Conservation (phyloP, 2,888 invertebrate genomes). For the Torymus texanus region DNA sequence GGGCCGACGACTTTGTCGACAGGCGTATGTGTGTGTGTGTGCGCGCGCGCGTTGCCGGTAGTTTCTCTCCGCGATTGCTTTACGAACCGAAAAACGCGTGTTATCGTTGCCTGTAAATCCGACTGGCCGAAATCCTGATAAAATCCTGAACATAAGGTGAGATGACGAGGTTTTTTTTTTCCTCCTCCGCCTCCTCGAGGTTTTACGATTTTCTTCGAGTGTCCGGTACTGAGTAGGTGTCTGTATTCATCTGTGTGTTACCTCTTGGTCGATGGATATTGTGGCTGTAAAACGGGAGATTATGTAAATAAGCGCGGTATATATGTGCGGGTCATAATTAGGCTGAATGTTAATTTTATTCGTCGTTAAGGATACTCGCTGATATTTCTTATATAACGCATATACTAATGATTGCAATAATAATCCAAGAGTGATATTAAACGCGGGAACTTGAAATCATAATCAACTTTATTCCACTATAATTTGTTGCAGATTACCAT, state of each 20-base stretch:
- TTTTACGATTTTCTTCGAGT: no score
- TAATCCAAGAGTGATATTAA: neutral
- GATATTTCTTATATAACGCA: neutral
- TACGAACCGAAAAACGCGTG: conserved; percentile 57
- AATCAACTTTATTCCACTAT: neutral
- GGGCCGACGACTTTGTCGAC: conserved; percentile 62
- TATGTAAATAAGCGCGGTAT: no score
- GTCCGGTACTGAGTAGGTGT: no score
- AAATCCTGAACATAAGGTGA: conserved; percentile 4
- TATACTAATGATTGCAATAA: no score
- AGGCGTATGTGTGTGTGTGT: conserved; percentile 31
- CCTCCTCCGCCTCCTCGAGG: no score
- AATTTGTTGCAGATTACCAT: conserved; percentile 2
- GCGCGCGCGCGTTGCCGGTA: conserved; percentile 45
- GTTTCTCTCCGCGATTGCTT: conserved; percentile 49
- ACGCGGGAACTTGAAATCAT: neutral
- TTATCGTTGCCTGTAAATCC: conserved; percentile 59
- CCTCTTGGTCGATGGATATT: no score
- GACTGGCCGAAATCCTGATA: neutral
- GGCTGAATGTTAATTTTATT: conserved; percentile 11
- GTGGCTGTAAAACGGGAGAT: no score
- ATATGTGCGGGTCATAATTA: neutral
- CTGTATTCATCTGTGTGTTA: no score
- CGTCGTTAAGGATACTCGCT: neutral
- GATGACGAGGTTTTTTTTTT: neutral